Percentiles rank a stretch among this genome's conserved stretches.
Evolutionary conservation across 2,888 invertebrate species (phyloP).

Genomic region (Chrysotoxum bicinctum): DNA sequence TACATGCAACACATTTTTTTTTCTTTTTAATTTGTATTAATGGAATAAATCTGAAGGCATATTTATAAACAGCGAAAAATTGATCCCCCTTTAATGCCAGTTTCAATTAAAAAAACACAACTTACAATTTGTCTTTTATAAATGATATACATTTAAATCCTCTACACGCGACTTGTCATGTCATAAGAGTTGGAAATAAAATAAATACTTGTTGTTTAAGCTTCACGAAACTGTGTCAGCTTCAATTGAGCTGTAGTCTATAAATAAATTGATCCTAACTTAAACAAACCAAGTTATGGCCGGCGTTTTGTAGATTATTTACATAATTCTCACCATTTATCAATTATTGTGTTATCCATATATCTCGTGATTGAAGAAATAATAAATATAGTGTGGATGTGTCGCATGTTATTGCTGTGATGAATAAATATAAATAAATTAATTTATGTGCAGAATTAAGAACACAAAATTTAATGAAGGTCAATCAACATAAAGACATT

Average conservation of each 20-base stretch:
- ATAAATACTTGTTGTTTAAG: not conserved
- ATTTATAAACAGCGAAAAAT: not conserved
- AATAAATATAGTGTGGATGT: not conserved
- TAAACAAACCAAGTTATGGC: not conserved
- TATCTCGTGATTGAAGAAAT: not conserved
- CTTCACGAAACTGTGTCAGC: not conserved
- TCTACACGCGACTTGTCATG: not conserved
- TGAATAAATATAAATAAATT: not conserved
- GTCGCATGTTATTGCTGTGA: not conserved
- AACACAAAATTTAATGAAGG: no score
- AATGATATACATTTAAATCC: not conserved
- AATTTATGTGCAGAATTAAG: not conserved
- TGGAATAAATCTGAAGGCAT: not conserved
- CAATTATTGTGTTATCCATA: not conserved
- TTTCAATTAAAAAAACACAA: not conserved
- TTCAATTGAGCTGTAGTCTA: slow-evolving; percentile 2
- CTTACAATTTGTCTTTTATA: not conserved
- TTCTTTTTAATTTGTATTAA: not conserved
- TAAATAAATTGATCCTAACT: slow-evolving; percentile 8
- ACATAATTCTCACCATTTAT: not conserved
- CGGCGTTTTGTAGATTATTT: not conserved
- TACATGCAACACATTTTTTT: no score
- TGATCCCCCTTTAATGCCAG: not conserved
- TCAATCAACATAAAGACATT: no score
- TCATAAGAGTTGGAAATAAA: not conserved